A percentile compares a stretch with the other conserved stretches of the same genome.
phyloP scores from a whole-genome alignment of 2,888 invertebrate genomes.

The Abrostola triplasia region DNA sequence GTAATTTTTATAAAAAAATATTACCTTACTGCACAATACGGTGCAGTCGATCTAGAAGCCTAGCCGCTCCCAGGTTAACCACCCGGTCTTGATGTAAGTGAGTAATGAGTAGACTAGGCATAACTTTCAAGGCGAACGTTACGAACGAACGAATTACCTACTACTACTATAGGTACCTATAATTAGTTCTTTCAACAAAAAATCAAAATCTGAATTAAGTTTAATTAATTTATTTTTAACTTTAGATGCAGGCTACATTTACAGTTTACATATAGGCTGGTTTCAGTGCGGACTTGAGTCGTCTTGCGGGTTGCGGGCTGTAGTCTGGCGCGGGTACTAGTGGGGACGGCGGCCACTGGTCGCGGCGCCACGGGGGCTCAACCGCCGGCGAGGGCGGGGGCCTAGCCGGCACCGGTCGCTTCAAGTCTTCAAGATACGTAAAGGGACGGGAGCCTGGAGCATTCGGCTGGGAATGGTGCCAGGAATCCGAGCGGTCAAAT shows the following conservation, averaged over 20 bases:
- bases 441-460: slow-evolving; percentile 64
- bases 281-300: slow-evolving; percentile 80
- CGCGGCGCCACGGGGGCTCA: slow-evolving; percentile 66
- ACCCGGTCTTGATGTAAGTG: no score
- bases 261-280: slow-evolving; percentile 65
- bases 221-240: neutral
- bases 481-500: slow-evolving; percentile 72
- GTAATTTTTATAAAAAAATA: no score
- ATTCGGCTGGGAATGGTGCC: slow-evolving; percentile 63
- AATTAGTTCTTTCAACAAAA: no score
- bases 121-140: no score
- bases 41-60: no score
- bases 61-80: no score
- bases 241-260: neutral
- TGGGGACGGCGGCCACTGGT: slow-evolving; percentile 61
- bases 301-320: slow-evolving; percentile 69
- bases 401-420: slow-evolving; percentile 57
- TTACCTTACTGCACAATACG: no score
- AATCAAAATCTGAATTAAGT: no score
- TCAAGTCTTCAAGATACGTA: slow-evolving; percentile 74
- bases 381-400: slow-evolving; percentile 51
- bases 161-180: no score
- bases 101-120: no score
- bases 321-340: slow-evolving; percentile 78
- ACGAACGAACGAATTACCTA: no score